Conservation (phyloP, 2,797 vertebrate species). For the Acomys russatus region DNA sequence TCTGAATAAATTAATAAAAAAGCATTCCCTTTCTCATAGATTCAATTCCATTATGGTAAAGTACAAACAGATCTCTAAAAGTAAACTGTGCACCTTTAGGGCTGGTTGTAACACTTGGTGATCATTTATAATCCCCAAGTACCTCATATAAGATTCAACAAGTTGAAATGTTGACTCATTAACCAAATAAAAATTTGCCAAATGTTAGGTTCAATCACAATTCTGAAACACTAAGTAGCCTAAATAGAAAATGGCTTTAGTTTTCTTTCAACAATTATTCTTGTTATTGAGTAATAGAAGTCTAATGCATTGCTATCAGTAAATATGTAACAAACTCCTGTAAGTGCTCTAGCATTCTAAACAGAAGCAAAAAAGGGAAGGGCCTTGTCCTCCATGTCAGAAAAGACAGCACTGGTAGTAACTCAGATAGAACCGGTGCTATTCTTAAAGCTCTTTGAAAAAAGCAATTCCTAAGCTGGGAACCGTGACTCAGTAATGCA, state of each 20-base stretch:
- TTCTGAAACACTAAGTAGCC: constrained; percentile 50
- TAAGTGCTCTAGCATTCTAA: not conserved
- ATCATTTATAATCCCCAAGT: constrained; percentile 2
- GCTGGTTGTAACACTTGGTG: constrained; percentile 5
- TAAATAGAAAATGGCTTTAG: constrained; percentile 47
- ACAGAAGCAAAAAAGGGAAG: constrained; percentile 10
- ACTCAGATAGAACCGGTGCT: constrained; percentile 46
- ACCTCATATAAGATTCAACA: constrained; percentile 24
- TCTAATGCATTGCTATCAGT: constrained; percentile 2
- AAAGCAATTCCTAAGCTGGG: constrained; percentile 53
- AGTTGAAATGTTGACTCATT: constrained; percentile 57
- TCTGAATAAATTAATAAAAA: not conserved
- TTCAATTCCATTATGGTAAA: constrained; percentile 2
- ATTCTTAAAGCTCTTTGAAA: constrained; percentile 66
- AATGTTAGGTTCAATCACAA: constrained; percentile 19
- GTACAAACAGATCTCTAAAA: constrained; percentile 46
- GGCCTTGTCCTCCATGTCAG: not conserved
- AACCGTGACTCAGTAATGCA: constrained; percentile 24
- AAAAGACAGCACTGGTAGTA: constrained; percentile 4
- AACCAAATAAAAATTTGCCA: constrained; percentile 62
- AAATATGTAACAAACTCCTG: not conserved
- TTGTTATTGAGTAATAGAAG: not conserved
- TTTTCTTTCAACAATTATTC: constrained; percentile 38
- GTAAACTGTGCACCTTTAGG: constrained; percentile 29
- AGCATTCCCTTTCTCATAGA: constrained; percentile 54